A percentile compares a stretch with the other conserved stretches of the same genome.
Evolutionary conservation across 2,113 vertebrate species (phyloP).

Genomic region (Marcusenius ussheri): DNA sequence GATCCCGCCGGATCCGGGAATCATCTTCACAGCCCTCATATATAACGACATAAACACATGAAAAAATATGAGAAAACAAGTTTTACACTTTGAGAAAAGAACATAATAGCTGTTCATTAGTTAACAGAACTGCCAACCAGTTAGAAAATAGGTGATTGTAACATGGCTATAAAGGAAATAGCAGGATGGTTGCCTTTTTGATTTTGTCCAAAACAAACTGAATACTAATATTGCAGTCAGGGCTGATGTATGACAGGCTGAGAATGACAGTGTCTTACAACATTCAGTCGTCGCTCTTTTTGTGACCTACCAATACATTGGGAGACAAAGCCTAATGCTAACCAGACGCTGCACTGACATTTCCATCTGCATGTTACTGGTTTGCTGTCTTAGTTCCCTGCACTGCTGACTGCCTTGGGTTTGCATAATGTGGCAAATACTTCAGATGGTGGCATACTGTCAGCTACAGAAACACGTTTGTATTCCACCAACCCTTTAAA

Average conservation of each 20-base stretch:
- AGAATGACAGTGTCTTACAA: neutral
- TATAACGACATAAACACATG: neutral
- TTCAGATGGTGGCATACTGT: neutral
- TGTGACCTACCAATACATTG: neutral
- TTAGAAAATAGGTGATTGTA: neutral
- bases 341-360: neutral
- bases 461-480: neutral
- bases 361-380: slow-evolving; percentile 6
- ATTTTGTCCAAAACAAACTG: neutral
- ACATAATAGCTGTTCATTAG: neutral
- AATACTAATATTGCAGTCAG: neutral
- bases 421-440: neutral
- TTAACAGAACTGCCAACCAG: neutral
- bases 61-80: neutral
- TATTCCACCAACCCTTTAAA: neutral
- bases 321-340: neutral
- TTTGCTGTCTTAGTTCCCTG: neutral
- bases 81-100: neutral
- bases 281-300: neutral
- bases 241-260: neutral
- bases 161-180: neutral
- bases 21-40: neutral
- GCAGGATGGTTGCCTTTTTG: neutral
- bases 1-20: neutral
- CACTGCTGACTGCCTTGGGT: neutral